These are phyloP conservation scores for Cheilinus undulatus DNA, from an alignment of 2,113 vertebrate genomes.

Conservation along the genomic window DNA sequence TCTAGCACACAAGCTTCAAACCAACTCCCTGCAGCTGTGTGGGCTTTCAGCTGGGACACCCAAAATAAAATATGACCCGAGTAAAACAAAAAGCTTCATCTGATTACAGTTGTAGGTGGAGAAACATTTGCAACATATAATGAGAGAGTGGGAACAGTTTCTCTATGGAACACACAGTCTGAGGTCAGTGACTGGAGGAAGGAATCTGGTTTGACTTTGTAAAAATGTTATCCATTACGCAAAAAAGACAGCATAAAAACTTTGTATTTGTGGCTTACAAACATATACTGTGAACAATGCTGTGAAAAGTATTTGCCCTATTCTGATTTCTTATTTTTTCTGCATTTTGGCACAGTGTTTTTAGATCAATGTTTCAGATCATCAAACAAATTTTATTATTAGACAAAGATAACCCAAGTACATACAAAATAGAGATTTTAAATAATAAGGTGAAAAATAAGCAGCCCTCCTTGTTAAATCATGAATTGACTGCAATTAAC, in stretches of 20 bases:
- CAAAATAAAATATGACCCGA: constrained; percentile 32
- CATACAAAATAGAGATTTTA: no score
- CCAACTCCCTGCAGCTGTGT: not conserved
- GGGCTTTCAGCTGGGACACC: constrained; percentile 10
- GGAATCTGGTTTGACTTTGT: constrained; percentile 13
- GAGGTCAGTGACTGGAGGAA: constrained; percentile 35
- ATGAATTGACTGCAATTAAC: no score
- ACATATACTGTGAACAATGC: no score
- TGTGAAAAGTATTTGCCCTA: no score
- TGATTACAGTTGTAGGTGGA: constrained; percentile 44
- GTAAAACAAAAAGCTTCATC: constrained; percentile 52
- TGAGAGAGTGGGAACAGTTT: constrained; percentile 46
- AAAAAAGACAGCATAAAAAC: not conserved
- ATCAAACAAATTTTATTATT: no score
- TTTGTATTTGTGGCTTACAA: not conserved
- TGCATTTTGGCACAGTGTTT: no score
- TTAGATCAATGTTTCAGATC: no score
- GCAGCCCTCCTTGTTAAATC: no score
- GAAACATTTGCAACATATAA: constrained; percentile 36
- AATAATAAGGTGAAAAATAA: no score
- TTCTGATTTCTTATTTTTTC: no score
- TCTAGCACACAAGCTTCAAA: constrained; percentile 33
- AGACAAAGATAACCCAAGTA: no score
- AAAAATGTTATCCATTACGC: constrained; percentile 29
- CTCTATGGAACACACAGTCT: constrained; percentile 13